Percentiles rank a stretch among this genome's conserved stretches.
Conservation (phyloP, 2,888 invertebrate species). For the Pecten maximus region DNA sequence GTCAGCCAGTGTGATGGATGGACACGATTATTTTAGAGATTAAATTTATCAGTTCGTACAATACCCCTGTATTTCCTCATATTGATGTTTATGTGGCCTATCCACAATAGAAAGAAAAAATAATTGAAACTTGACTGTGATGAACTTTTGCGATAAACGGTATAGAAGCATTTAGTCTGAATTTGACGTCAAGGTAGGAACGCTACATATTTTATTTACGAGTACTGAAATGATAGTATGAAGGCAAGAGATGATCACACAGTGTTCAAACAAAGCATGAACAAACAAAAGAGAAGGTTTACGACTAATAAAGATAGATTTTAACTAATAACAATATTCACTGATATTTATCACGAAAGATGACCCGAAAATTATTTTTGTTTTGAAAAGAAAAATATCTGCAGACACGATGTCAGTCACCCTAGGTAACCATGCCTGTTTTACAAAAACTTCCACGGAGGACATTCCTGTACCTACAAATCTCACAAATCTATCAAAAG, state of each 20-base stretch:
- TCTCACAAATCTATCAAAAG: too few relatives aligned
- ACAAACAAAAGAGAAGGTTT: not conserved
- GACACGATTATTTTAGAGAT: not conserved
- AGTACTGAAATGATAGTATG: not conserved
- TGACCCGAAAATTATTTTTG: not conserved
- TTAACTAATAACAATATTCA: not conserved
- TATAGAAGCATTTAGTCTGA: not conserved
- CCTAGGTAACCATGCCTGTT: too few relatives aligned
- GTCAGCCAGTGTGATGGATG: not conserved
- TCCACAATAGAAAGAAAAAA: not conserved
- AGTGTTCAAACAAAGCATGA: not conserved
- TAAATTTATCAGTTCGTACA: not conserved
- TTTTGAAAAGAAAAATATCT: not conserved
- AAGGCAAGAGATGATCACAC: not conserved
- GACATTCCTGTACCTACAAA: too few relatives aligned
- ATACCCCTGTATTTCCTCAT: not conserved
- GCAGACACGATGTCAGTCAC: too few relatives aligned
- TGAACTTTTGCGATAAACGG: not conserved
- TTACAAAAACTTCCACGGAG: too few relatives aligned
- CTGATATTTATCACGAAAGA: not conserved
- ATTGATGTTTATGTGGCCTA: not conserved
- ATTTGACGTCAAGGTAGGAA: not conserved
- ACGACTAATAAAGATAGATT: not conserved
- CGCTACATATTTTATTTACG: not conserved
- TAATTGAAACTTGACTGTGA: slow-evolving; percentile 16